Evolutionary conservation across 2,888 invertebrate species (phyloP), one percentile per base, ranked within the genome.

Genomic region (Lasioglossum pauxillum): DNA sequence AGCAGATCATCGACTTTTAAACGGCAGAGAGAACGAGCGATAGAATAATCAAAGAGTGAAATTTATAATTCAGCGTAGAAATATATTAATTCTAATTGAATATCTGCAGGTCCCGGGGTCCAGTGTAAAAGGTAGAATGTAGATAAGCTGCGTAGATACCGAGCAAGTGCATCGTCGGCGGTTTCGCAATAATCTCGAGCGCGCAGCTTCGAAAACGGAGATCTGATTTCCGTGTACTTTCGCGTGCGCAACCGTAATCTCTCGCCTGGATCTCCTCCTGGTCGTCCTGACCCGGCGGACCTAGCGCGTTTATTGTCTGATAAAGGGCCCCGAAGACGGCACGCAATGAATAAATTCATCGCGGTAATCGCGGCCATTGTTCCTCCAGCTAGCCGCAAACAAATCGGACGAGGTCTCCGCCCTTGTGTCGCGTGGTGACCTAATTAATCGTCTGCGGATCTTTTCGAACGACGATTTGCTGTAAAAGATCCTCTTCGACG

Each of bases 261-360:
- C 49, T 5, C 53, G 12, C 73, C 41, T n/a, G 46, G 76, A 85
- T 83, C 85, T 76, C 53, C 7, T 69, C 57, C n/a, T 38, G 46
- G 41, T 4, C 57, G 64, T 19, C 38, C 69, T 69, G 38, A 69
- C 23, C 69, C 64, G 14, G 14, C 23, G 38, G 46, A 71, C 78
- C 78, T 74, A 57, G 80, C 69, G 53, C 38, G 53, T 69, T 31
- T 57, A 69, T 84, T 84, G 84, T 86, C 84, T 31, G 85, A 84
- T 84, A 73, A 75, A 81, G 75, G 74, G n/a, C 7, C 41, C 41
- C 35, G 71, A 80, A 46, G 75, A 79, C 77, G 74, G 72, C 86
- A 78, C 77, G 86, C 85, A 23, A 81, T 41, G 75, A 81, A 84
- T 86, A 86, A 84, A 86, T 86, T 84, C 78, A 73, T 86, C 74